Evolutionary conservation across 2,888 invertebrate genomes (phyloP), one percentile per base, ranked within the genome.

Genomic region (Ariolimax columbianus): DNA sequence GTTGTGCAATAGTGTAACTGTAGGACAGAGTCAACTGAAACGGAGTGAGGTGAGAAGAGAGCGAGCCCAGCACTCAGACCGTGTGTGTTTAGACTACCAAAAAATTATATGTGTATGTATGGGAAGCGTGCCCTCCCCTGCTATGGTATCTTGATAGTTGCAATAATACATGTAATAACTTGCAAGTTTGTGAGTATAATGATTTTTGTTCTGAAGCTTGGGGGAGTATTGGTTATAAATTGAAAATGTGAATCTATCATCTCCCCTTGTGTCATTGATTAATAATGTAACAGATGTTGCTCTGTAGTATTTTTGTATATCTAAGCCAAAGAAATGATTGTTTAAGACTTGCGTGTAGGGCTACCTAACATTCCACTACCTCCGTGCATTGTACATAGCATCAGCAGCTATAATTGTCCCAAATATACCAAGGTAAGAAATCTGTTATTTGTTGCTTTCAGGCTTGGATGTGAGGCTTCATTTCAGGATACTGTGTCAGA

Each of bases 191-290:
- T 55, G 55, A 55, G 17, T 11, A 17, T 55, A 55, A 55, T 55
- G 6, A 17, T 11, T 55, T 55, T 55, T 55, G 19, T 47, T 11
- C 9, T 3, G 55, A 55, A 55, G 55, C 9, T 55, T 19, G 9
- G 6, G 55, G 55, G 9, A 11, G 68, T 33, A 68, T 1, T 68
- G 36, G 9, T 9, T 36, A 36, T 36, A 68, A 68, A 36, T 4
- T 33, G 30, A 36, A 68, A 9, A 36, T 19, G 26, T 36, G 68
- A 26, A 30, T 19, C 68, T 68, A 17, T 68, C 68, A 68, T 68
- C 68, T 68, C 68, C 68, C 23, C 11, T 33, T 68, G 68, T 36
- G 68, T 68, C 59, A 68, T 68, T 68, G 68, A 68, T 68, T 68
- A 68, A 68, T 68, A 36, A 36, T 68, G 68, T 36, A 68, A 17